Evolutionary conservation across 2,113 vertebrate species (phyloP).

Genomic region (Malaclemys terrapin): DNA sequence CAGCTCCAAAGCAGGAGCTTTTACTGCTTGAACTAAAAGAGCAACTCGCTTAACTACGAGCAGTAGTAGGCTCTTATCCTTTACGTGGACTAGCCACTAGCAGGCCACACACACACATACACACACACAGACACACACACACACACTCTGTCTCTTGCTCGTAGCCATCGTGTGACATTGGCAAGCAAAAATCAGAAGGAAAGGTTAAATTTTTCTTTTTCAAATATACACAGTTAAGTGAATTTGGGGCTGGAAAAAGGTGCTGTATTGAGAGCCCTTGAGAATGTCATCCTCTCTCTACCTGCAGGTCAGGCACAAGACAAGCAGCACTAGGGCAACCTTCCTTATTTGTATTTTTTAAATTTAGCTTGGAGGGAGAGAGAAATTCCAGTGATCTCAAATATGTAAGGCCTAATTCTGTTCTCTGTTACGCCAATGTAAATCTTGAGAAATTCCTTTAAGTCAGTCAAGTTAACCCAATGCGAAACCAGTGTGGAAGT

Average conservation of each 20-base stretch:
- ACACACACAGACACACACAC: not conserved
- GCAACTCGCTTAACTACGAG: fast-evolving
- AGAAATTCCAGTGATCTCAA: not conserved
- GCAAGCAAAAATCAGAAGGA: not conserved
- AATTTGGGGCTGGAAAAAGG: not conserved
- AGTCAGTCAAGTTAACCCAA: not conserved
- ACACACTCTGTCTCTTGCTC: not conserved
- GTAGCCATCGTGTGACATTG: not conserved
- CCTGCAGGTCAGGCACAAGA: not conserved
- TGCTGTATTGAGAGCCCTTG: not conserved
- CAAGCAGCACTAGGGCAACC: not conserved
- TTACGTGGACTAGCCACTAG: not conserved
- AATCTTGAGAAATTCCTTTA: not conserved
- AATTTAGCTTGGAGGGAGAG: not conserved
- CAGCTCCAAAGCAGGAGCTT: not conserved
- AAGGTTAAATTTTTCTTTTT: not conserved
- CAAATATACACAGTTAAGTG: not conserved
- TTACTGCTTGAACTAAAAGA: not conserved
- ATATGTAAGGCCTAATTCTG: not conserved
- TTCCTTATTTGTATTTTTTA: not conserved
- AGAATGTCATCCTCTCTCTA: not conserved
- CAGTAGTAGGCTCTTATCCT: not conserved
- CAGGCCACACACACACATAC: not conserved
- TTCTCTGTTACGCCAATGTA: not conserved
- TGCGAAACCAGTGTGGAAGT: not conserved